Conservation (phyloP, 2,113 vertebrate genomes). For the Lycaon pictus region DNA sequence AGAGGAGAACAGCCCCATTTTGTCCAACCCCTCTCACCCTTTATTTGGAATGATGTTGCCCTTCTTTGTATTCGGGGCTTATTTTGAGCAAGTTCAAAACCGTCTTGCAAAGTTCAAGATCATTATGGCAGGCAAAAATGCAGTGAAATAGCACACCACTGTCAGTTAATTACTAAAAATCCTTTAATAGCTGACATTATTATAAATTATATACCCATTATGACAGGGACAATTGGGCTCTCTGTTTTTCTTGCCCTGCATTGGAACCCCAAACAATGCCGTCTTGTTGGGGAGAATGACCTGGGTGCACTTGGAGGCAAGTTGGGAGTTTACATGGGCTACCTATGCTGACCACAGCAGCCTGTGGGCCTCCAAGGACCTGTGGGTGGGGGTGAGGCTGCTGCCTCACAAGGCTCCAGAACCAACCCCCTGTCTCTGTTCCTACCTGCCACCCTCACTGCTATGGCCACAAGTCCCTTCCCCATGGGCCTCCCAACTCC, state of each 20-base stretch:
- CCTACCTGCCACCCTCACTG: neutral
- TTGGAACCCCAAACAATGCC: conserved; percentile 72
- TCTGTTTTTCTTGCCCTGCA: conserved; percentile 79
- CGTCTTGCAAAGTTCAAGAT: conserved; percentile 80
- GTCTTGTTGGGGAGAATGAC: conserved; percentile 79
- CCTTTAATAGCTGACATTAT: conserved; percentile 87
- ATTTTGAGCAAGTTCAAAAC: conserved; percentile 84
- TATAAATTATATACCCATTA: conserved; percentile 81
- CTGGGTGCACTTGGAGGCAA: conserved; percentile 56
- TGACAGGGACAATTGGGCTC: conserved; percentile 81
- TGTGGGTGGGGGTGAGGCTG: conserved; percentile 22
- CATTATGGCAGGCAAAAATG: conserved; percentile 54
- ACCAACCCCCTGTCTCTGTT: neutral
- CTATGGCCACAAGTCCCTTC: neutral
- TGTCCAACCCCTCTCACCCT: neutral
- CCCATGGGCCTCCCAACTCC: neutral
- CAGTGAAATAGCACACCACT: conserved; percentile 78
- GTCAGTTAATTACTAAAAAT: conserved; percentile 84
- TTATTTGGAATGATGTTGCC: conserved; percentile 57
- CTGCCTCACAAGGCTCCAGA: neutral
- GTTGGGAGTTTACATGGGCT: conserved; percentile 40
- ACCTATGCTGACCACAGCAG: conserved; percentile 71
- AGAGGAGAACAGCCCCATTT: neutral
- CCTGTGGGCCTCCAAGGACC: conserved; percentile 63
- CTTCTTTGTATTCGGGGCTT: conserved; percentile 77